A percentile compares a stretch with the other conserved stretches of the same genome.
phyloP scores from a whole-genome alignment of 1,140 invertebrate species.

The Yoshiicerus persimilis region DNA sequence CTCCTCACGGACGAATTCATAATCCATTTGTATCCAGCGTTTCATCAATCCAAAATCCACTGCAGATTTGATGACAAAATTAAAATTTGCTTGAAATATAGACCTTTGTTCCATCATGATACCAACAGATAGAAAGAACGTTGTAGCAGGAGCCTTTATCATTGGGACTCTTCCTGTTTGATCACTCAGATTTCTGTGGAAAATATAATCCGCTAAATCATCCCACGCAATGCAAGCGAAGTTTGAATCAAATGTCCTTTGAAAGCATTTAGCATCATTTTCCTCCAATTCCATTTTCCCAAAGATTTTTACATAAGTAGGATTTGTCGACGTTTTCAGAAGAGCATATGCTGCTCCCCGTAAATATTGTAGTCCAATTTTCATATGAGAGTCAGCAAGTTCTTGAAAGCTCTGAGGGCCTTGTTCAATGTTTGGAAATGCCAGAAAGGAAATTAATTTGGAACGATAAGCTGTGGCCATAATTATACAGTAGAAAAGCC shows the following conservation, averaged over 20 bases:
- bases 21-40: constrained; percentile 24
- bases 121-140: constrained; percentile 18
- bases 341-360: constrained; percentile 24
- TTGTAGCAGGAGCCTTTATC: constrained; percentile 1
- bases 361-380: constrained; percentile 19
- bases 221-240: constrained; percentile 34
- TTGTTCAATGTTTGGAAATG: constrained; percentile 24
- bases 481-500: constrained; percentile 26
- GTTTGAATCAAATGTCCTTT: not conserved
- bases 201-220: constrained; percentile 22
- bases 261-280: constrained; percentile 22
- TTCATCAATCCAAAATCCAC: constrained; percentile 24
- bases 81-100: constrained; percentile 18
- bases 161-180: constrained; percentile 10
- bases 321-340: constrained; percentile 29
- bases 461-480: constrained; percentile 36
- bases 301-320: constrained; percentile 34
- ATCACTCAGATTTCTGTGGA: constrained; percentile 29
- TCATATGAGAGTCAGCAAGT: constrained; percentile 28
- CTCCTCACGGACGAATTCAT: not conserved
- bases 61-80: not conserved
- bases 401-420: constrained; percentile 38
- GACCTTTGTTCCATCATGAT: constrained; percentile 23
- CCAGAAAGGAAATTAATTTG: constrained; percentile 30
- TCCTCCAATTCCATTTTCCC: constrained; percentile 26